A percentile compares a stretch with the other conserved stretches of the same genome.
phyloP scores from a whole-genome alignment of 2,113 vertebrate species.

The Lutjanus erythropterus region DNA sequence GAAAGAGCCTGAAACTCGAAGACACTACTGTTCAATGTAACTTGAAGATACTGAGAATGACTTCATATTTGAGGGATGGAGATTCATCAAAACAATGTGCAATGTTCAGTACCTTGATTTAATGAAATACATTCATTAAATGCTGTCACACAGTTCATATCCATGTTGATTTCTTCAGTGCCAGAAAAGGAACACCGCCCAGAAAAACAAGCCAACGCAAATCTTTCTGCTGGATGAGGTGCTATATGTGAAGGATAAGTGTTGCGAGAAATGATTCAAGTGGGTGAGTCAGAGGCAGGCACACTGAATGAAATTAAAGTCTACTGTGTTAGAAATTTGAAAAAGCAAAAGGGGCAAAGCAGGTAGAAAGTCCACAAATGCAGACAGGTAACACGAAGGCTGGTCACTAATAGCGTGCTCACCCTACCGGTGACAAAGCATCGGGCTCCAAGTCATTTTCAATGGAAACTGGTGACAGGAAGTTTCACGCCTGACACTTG shows the following conservation, averaged over 20 bases:
- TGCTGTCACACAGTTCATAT: neutral
- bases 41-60: neutral
- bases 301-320: neutral
- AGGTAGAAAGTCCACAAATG: neutral
- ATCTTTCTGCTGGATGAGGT: neutral
- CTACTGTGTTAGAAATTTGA: neutral
- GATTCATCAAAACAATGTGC: slow-evolving; percentile 6
- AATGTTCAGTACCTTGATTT: neutral
- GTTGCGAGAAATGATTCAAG: neutral
- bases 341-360: neutral
- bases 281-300: neutral
- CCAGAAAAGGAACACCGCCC: neutral
- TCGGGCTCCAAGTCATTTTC: no score
- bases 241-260: neutral
- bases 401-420: no score
- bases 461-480: no score
- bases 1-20: neutral
- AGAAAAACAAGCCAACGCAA: neutral
- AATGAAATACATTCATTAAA: slow-evolving; percentile 1
- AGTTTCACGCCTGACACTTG: no score
- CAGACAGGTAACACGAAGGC: neutral
- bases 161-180: neutral
- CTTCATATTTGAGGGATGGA: neutral
- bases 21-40: neutral
- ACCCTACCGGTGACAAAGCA: no score